A percentile compares a stretch with the other conserved stretches of the same genome.
Conservation (phyloP, 1,140 invertebrate genomes). For the Holotrichia oblita region DNA sequence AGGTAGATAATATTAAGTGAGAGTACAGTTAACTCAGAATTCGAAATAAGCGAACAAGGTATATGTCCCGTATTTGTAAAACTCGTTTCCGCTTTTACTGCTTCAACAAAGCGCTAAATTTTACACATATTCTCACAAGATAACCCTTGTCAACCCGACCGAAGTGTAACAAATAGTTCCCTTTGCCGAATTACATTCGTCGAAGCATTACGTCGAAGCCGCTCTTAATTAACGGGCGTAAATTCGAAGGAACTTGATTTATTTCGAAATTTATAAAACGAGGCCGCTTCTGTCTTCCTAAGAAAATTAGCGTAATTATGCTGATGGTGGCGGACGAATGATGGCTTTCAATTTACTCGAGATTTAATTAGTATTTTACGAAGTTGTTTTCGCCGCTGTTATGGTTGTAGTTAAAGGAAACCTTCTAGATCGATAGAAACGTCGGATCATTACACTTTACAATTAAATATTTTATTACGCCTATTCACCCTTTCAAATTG, state of each 20-base stretch:
- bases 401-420: constrained; percentile 8
- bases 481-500: background rate
- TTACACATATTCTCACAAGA: background rate
- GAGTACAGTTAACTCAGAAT: no score
- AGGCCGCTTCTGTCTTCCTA: background rate
- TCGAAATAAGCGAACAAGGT: no score
- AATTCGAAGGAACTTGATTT: constrained; percentile 12
- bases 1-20: no score
- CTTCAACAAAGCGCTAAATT: background rate
- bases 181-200: background rate
- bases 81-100: background rate
- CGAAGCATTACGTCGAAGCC: background rate
- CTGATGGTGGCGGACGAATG: background rate
- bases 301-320: constrained; percentile 26
- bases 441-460: constrained; percentile 22
- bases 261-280: constrained; percentile 12
- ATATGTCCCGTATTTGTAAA: no score
- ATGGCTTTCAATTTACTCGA: constrained; percentile 15
- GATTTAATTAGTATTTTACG: constrained; percentile 5
- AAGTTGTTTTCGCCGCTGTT: constrained; percentile 13
- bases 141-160: constrained; percentile 4
- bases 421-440: background rate
- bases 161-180: background rate
- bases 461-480: background rate
- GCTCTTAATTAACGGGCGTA: background rate